Base-by-base conservation (phyloP, 2,888 invertebrate species). In the Mythimna vitellina region DNA sequence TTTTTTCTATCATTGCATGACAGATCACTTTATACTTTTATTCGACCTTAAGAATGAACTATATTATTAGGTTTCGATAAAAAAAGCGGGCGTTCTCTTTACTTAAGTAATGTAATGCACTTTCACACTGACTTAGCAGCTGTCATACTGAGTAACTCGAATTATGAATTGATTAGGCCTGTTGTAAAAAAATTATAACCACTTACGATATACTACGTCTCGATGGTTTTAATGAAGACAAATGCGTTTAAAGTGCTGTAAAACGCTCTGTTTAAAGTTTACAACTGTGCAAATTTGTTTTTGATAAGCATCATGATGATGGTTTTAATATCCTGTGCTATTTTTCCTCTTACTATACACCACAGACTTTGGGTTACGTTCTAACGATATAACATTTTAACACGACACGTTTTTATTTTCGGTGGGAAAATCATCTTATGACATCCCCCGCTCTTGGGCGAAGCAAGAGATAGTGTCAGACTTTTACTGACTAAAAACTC, bases 51-150 rank as follows among this genome's bases (percentile, higher is more conserved):
- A 2, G 0, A 25, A 25, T 38, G 38, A 22, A 60, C 56, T 12
- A 46, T 76, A 42, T 20, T 32, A 14, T 10, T 35, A 35, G 14
- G 8, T 8, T 49, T 0, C 4, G 46, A 22, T 49, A 38, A 79
- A 62, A 66, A 53, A 3, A 5, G n/a, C 54, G 14, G 10, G 38
- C 57, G 10, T 20, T 66, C 46, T 66, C 38, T 56, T 56, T 53
- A 32, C 57, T 64, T 66, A 64, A 66, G 49, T 54, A 65, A 65
- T 3, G 22, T 62, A 49, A 32, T 73, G 20, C 54, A 80, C 75
- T 74, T 77, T 73, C 66, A 80, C 75, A 56, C 69, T 75, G 46
- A 58, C 53, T 69, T 42, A 49, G 25, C 69, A 49, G 25, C 69
- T 81, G 58, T 65, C 81, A 69, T 62, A 53, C 25, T 14, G 22